phyloP scores from a whole-genome alignment of 2,113 vertebrate genomes.

The Chinchilla lanigera region DNA sequence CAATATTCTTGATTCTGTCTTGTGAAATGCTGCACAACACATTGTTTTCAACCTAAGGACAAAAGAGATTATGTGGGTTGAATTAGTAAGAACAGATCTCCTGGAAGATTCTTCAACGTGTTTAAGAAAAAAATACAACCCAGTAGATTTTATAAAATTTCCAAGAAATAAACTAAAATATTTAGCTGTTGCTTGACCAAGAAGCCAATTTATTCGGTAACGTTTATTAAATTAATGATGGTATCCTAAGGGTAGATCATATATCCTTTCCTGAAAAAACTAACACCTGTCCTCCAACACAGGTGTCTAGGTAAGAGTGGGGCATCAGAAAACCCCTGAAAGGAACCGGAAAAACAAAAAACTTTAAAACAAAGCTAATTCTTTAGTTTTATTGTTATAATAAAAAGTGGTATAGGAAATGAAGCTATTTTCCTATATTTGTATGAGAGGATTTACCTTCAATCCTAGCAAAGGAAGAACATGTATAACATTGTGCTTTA shows the following conservation, averaged over 20 bases:
- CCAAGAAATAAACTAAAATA: background rate
- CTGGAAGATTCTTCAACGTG: constrained; percentile 1
- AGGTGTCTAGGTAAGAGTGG: background rate
- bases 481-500: background rate
- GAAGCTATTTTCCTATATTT: background rate
- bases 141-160: constrained; percentile 20
- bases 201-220: background rate
- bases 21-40: background rate
- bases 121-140: background rate
- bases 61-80: background rate
- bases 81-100: constrained; percentile 22
- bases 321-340: background rate
- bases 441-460: background rate
- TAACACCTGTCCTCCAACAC: background rate
- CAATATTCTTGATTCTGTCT: background rate
- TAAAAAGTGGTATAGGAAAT: background rate
- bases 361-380: background rate
- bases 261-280: background rate
- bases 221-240: constrained; percentile 2
- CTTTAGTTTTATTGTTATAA: background rate
- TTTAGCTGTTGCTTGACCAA: background rate
- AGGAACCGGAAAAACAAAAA: background rate
- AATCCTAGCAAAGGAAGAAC: background rate
- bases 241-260: background rate
- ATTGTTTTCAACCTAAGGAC: background rate